Evolutionary conservation across 2,888 invertebrate species (phyloP).

Genomic region (Melieria picta): DNA sequence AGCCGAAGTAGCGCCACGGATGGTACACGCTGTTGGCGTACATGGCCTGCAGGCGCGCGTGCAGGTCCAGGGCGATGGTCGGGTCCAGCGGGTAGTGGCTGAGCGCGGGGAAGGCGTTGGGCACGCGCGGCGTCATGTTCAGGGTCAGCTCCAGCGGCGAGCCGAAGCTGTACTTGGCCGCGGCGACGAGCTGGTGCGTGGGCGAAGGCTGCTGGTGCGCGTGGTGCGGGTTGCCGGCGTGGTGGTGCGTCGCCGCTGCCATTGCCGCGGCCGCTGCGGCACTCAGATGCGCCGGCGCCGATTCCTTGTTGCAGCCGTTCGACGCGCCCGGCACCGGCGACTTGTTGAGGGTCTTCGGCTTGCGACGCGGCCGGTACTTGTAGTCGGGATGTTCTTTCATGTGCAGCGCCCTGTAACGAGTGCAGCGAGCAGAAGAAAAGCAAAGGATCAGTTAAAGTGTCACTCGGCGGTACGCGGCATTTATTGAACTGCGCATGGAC

Average conservation of each 20-base stretch:
- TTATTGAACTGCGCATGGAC: neutral
- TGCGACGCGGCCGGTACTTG: constrained; percentile 88
- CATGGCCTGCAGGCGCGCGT: constrained; percentile 66
- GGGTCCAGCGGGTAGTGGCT: constrained; percentile 64
- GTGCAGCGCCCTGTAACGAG: constrained; percentile 79
- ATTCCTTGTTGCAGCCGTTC: constrained; percentile 26
- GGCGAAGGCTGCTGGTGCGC: constrained; percentile 42
- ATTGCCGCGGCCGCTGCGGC: constrained; percentile 35
- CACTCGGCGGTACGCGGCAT: neutral
- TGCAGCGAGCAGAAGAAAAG: constrained; percentile 1
- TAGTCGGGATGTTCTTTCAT: constrained; percentile 95
- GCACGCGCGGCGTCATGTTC: constrained; percentile 56
- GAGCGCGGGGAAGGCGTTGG: constrained; percentile 55
- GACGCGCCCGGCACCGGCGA: constrained; percentile 59
- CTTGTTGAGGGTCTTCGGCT: constrained; percentile 86
- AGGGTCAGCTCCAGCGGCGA: constrained; percentile 62
- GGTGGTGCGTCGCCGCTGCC: constrained; percentile 34
- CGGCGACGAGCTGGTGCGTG: constrained; percentile 39
- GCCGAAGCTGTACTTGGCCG: constrained; percentile 61
- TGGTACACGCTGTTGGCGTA: constrained; percentile 65
- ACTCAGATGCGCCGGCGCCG: constrained; percentile 28
- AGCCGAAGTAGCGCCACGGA: constrained; percentile 65
- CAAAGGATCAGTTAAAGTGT: neutral
- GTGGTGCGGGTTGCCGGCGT: constrained; percentile 45
- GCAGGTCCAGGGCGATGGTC: constrained; percentile 64